Evolutionary conservation across 2,888 invertebrate genomes (phyloP).

Genomic region (Tholera decimalis): DNA sequence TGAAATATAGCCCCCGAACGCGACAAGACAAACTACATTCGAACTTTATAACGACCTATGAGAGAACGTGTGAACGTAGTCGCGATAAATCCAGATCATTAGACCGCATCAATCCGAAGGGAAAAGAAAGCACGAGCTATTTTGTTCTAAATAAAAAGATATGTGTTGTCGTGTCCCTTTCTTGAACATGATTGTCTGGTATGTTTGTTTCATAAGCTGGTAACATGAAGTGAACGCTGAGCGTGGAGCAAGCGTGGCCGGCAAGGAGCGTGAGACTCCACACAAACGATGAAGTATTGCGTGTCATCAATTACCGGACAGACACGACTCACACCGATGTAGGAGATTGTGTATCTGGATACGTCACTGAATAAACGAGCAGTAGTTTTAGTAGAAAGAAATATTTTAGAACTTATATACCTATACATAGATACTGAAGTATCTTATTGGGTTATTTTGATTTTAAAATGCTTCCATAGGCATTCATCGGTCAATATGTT

Average conservation of each 20-base stretch:
- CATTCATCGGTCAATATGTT: too few species aligned
- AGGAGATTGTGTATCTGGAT: slow-evolving; percentile 58
- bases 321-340: slow-evolving; percentile 73
- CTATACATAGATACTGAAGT: too few species aligned
- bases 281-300: slow-evolving; percentile 90
- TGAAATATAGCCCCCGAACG: slow-evolving; percentile 28
- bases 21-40: slow-evolving; percentile 35
- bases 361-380: slow-evolving; percentile 28
- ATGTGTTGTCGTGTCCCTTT: slow-evolving; percentile 61
- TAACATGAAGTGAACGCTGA: slow-evolving; percentile 64
- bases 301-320: slow-evolving; percentile 88
- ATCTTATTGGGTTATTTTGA: not conserved
- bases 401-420: not conserved
- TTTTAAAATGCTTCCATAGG: too few species aligned
- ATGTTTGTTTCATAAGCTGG: slow-evolving; percentile 61
- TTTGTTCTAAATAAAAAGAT: slow-evolving; percentile 66
- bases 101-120: slow-evolving; percentile 62
- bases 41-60: slow-evolving; percentile 48
- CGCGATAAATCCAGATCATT: slow-evolving; percentile 64
- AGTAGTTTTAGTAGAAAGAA: not conserved
- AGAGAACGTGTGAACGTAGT: slow-evolving; percentile 51
- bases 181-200: slow-evolving; percentile 52
- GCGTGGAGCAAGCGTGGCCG: slow-evolving; percentile 60
- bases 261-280: slow-evolving; percentile 81
- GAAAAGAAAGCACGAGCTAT: slow-evolving; percentile 59